A percentile compares a stretch with the other conserved stretches of the same genome.
Evolutionary conservation across 2,888 invertebrate species (phyloP).

Genomic region (Sisyra nigra): DNA sequence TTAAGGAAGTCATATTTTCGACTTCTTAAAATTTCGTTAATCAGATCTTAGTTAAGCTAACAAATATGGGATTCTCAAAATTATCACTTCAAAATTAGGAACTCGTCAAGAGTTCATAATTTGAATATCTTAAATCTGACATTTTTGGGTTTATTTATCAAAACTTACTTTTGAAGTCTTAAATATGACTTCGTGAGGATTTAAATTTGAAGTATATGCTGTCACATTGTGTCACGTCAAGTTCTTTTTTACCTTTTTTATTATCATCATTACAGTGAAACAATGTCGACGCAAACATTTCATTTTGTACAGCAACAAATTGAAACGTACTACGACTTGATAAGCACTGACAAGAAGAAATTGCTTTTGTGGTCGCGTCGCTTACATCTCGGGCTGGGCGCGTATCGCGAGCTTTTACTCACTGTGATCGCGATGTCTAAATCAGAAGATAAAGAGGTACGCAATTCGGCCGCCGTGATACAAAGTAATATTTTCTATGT

Average conservation of each 20-base stretch:
- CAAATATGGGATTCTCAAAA: too few species aligned
- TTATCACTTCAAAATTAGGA: too few species aligned
- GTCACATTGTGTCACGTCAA: too few species aligned
- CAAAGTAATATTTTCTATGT: constrained; percentile 88
- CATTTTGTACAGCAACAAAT: constrained; percentile 90
- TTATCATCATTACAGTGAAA: constrained; percentile 52
- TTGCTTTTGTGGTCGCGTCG: constrained; percentile 66
- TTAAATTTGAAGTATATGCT: too few species aligned
- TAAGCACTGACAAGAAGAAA: constrained; percentile 74
- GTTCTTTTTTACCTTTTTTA: not conserved
- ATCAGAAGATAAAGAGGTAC: constrained; percentile 48
- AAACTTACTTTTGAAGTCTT: too few species aligned
- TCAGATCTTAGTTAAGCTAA: too few species aligned
- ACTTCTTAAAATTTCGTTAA: too few species aligned
- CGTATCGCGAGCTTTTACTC: constrained; percentile 67
- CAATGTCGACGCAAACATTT: constrained; percentile 79
- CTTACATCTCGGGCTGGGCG: constrained; percentile 69
- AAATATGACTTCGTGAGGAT: too few species aligned
- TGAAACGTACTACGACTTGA: constrained; percentile 71
- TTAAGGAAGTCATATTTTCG: too few species aligned
- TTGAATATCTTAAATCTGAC: too few species aligned
- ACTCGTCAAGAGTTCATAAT: too few species aligned
- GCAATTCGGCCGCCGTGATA: constrained; percentile 68
- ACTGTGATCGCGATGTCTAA: constrained; percentile 73
- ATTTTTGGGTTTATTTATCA: too few species aligned